A percentile compares a stretch with the other conserved stretches of the same genome.
These are phyloP conservation scores for Dipodomys stephensi DNA, from an alignment of 2,113 vertebrate genomes.

Conservation along the genomic window DNA sequence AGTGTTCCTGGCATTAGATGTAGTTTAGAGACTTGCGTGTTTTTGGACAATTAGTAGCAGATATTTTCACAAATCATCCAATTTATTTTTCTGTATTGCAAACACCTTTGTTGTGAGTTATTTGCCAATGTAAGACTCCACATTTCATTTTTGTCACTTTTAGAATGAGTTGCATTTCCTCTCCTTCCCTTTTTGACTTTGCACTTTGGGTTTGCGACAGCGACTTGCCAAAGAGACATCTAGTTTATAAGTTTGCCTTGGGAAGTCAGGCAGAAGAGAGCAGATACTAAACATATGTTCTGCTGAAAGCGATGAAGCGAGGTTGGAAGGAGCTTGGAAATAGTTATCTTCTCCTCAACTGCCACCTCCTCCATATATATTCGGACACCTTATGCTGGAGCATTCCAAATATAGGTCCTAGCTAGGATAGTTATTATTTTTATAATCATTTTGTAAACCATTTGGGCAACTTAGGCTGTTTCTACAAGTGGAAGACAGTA, in stretches of 20 bases:
- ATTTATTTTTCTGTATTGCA: not conserved
- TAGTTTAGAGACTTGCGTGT: not conserved
- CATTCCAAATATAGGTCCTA: conserved; percentile 32
- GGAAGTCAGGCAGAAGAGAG: conserved; percentile 55
- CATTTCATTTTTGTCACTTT: conserved; percentile 1
- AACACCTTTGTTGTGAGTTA: not conserved
- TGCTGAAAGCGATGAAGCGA: conserved; percentile 44
- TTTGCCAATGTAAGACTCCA: not conserved
- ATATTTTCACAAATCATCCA: not conserved
- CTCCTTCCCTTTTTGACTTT: conserved; percentile 53
- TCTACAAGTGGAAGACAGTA: not conserved
- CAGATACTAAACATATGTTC: conserved; percentile 59
- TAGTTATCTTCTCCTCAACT: conserved; percentile 35
- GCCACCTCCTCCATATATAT: conserved; percentile 40
- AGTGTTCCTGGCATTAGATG: not conserved
- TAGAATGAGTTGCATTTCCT: conserved; percentile 8
- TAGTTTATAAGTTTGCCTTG: conserved; percentile 36
- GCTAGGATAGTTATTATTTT: conserved; percentile 16
- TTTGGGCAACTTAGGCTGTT: conserved; percentile 13
- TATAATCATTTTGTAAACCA: conserved; percentile 45
- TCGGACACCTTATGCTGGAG: conserved; percentile 31
- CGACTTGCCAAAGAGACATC: conserved; percentile 67
- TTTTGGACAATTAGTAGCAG: not conserved
- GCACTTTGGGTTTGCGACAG: conserved; percentile 40
- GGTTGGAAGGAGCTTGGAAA: conserved; percentile 13